phyloP scores from a whole-genome alignment of 2,113 vertebrate species.

The Psammodynastes pulverulentus region DNA sequence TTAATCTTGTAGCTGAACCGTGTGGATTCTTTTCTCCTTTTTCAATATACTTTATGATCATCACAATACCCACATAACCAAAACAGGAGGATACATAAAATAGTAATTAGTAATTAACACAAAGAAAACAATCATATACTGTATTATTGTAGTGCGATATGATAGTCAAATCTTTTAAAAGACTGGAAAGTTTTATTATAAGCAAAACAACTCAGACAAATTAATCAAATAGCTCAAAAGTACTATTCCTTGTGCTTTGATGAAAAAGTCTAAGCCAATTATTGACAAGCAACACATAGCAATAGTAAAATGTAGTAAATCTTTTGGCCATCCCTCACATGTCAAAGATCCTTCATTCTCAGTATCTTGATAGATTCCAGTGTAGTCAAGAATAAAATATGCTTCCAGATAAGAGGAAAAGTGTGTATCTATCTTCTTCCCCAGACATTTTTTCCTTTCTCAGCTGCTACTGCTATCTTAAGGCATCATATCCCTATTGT shows the following conservation, averaged over 20 bases:
- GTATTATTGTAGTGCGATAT: background rate
- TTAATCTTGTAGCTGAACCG: background rate
- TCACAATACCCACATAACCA: background rate
- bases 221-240: background rate
- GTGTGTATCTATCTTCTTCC: background rate
- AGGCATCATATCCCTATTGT: background rate
- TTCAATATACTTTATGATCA: background rate
- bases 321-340: background rate
- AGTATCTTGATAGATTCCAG: background rate
- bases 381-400: background rate
- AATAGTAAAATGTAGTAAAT: background rate
- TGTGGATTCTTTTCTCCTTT: background rate
- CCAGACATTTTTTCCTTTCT: background rate
- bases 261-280: background rate
- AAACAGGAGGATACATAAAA: background rate
- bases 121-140: background rate
- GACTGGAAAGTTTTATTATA: background rate
- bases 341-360: background rate
- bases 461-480: background rate
- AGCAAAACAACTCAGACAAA: background rate
- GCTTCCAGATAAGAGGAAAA: background rate
- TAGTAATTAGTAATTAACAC: background rate
- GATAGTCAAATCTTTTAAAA: background rate
- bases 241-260: background rate
- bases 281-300: background rate